Conservation (phyloP, 2,888 invertebrate genomes). For the Torymus auratus region DNA sequence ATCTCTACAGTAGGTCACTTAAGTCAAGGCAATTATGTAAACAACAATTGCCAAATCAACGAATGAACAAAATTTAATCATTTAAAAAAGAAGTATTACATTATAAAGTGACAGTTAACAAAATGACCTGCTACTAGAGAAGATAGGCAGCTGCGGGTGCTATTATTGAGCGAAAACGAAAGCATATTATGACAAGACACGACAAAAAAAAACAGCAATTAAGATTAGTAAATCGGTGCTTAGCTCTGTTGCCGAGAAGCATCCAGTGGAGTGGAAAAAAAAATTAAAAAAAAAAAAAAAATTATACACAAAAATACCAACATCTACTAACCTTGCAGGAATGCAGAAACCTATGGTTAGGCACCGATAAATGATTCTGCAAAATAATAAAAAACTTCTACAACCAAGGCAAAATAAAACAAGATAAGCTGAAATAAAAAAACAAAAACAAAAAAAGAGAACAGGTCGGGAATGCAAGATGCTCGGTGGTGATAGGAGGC, state of each 20-base stretch:
- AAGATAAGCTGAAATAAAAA: constrained; percentile 64
- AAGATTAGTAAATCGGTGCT: constrained; percentile 32
- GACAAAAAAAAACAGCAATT: constrained; percentile 27
- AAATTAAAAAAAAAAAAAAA: constrained; percentile 41
- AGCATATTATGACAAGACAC: too few relatives aligned
- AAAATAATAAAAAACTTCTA: constrained; percentile 82
- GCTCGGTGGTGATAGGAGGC: not conserved
- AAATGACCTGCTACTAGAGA: too few relatives aligned
- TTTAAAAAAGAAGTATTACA: too few relatives aligned
- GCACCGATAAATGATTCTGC: constrained; percentile 93
- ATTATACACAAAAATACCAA: constrained; percentile 41
- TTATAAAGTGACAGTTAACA: too few relatives aligned
- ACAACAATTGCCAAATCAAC: too few relatives aligned
- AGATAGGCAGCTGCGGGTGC: too few relatives aligned
- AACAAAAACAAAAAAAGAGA: constrained; percentile 59
- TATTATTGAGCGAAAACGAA: too few relatives aligned
- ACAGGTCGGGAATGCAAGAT: not conserved
- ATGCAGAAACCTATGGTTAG: constrained; percentile 90
- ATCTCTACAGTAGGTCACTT: not conserved
- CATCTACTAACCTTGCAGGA: constrained; percentile 84
- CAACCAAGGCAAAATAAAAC: constrained; percentile 79
- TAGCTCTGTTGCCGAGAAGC: constrained; percentile 38
- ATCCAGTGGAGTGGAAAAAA: constrained; percentile 32
- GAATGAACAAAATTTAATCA: too few relatives aligned
- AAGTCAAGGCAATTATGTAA: too few relatives aligned